phyloP scores from a whole-genome alignment of 2,113 vertebrate genomes.

The Pandion haliaetus region DNA sequence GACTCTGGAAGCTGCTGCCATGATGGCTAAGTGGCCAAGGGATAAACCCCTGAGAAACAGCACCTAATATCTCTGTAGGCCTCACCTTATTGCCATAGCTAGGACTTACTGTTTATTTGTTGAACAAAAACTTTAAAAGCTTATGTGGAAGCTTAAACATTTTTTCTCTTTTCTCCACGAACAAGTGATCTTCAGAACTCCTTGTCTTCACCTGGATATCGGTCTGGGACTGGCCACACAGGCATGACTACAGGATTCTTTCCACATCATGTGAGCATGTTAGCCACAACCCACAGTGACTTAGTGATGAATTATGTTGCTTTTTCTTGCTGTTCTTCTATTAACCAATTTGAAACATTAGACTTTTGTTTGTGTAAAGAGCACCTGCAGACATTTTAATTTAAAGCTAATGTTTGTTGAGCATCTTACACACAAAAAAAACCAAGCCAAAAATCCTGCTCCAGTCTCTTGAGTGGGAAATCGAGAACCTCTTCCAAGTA shows the following conservation, averaged over 20 bases:
- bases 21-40: conserved; percentile 76
- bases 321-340: conserved; percentile 69
- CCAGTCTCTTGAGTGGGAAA: conserved; percentile 66
- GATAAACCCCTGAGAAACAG: conserved; percentile 73
- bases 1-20: conserved; percentile 80
- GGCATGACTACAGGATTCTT: conserved; percentile 75
- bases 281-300: conserved; percentile 68
- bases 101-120: conserved; percentile 74
- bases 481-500: conserved; percentile 71
- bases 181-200: conserved; percentile 72
- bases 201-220: conserved; percentile 75
- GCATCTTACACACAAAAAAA: conserved; percentile 55
- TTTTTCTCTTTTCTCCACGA: conserved; percentile 76
- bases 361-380: conserved; percentile 74
- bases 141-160: conserved; percentile 76
- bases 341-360: conserved; percentile 71
- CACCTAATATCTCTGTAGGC: conserved; percentile 78
- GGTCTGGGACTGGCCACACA: conserved; percentile 78
- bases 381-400: conserved; percentile 70
- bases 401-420: conserved; percentile 71
- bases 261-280: conserved; percentile 63
- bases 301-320: conserved; percentile 67
- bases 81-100: conserved; percentile 79
- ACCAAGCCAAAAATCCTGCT: conserved; percentile 75
- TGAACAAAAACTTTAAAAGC: conserved; percentile 76